These are phyloP conservation scores for Peromyscus nudipes DNA, from an alignment of 2,797 vertebrate genomes.

Conservation along the genomic window DNA sequence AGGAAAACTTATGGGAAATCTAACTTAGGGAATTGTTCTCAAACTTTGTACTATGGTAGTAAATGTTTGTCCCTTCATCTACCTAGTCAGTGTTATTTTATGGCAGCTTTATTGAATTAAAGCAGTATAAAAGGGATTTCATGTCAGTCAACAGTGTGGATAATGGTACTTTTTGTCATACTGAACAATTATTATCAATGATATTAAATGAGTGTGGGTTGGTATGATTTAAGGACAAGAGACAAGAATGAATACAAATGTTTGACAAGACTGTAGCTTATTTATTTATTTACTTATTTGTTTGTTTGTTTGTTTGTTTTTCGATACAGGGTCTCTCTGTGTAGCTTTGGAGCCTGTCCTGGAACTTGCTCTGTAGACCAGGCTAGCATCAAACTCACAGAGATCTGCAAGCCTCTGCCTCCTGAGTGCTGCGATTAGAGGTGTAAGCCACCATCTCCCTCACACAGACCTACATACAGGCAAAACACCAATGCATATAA, in stretches of 20 bases:
- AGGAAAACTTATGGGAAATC: neutral
- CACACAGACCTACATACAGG: too few relatives aligned
- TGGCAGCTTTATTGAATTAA: neutral
- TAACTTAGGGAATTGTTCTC: neutral
- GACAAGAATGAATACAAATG: neutral
- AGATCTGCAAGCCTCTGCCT: too few relatives aligned
- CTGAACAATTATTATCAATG: neutral
- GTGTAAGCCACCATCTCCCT: too few relatives aligned
- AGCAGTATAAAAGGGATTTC: neutral
- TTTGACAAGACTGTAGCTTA: neutral
- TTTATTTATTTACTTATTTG: too few relatives aligned
- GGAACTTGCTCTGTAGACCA: too few relatives aligned
- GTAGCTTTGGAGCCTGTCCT: too few relatives aligned
- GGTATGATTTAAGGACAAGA: neutral
- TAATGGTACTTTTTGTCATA: neutral
- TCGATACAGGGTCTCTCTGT: too few relatives aligned
- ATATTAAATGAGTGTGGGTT: neutral
- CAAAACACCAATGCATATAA: too few relatives aligned
- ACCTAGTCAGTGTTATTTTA: neutral
- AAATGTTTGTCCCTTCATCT: neutral
- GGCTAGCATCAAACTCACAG: too few relatives aligned
- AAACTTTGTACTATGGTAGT: neutral
- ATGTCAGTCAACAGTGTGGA: neutral
- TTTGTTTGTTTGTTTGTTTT: too few relatives aligned
- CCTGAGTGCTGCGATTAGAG: too few relatives aligned